A percentile compares a stretch with the other conserved stretches of the same genome.
phyloP scores from a whole-genome alignment of 2,797 vertebrate genomes.

The Phylloscopus collybita region DNA sequence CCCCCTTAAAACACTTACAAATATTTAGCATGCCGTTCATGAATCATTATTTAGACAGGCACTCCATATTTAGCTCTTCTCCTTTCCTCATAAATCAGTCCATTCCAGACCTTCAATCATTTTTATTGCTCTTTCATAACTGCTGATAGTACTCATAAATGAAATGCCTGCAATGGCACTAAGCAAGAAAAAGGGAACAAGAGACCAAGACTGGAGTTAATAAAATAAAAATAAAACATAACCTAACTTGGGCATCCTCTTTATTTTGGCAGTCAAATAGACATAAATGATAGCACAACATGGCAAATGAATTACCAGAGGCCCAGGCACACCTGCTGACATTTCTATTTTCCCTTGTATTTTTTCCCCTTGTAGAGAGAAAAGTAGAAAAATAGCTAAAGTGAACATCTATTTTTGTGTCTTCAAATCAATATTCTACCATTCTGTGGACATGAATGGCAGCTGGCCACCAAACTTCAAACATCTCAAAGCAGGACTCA shows the following conservation, averaged over 20 bases:
- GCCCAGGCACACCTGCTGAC: background rate
- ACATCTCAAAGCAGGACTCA: background rate
- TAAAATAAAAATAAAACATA: constrained; percentile 43
- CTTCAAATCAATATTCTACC: background rate
- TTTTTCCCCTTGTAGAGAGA: background rate
- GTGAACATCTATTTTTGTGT: background rate
- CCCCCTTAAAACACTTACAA: background rate
- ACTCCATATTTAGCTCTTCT: constrained; percentile 37
- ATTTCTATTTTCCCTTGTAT: background rate
- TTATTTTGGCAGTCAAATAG: constrained; percentile 19
- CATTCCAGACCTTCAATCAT: constrained; percentile 36
- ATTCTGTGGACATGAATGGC: background rate
- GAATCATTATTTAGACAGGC: constrained; percentile 43
- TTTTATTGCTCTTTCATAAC: constrained; percentile 57
- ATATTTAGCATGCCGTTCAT: background rate
- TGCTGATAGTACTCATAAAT: constrained; percentile 49
- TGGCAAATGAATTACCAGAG: background rate
- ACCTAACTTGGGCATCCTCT: background rate
- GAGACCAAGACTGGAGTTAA: constrained; percentile 22
- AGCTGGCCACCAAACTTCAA: background rate
- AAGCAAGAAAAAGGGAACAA: constrained; percentile 30
- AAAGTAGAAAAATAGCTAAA: background rate
- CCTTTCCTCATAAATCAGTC: constrained; percentile 49
- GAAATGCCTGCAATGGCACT: constrained; percentile 17
- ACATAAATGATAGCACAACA: constrained; percentile 38